phyloP scores from a whole-genome alignment of 2,113 vertebrate genomes.

The Myodes glareolus region DNA sequence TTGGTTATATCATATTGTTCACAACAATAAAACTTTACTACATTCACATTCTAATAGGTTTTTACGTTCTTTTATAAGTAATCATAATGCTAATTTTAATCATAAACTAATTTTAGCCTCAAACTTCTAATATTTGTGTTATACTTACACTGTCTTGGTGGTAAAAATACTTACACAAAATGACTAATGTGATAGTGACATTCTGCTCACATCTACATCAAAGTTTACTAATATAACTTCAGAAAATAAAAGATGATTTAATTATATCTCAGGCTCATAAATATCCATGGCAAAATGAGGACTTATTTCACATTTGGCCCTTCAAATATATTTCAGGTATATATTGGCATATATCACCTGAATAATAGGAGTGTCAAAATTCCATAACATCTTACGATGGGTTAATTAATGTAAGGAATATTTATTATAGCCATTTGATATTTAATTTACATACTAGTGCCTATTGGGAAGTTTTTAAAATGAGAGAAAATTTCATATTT shows the following conservation, averaged over 20 bases:
- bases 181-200: neutral
- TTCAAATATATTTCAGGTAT: slow-evolving; percentile 8
- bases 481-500: neutral
- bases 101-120: slow-evolving; percentile 21
- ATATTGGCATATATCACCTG: neutral
- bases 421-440: neutral
- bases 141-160: neutral
- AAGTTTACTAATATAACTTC: neutral
- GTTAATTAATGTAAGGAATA: slow-evolving; percentile 22
- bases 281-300: neutral
- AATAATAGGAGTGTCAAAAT: slow-evolving; percentile 31
- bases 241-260: neutral
- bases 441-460: neutral
- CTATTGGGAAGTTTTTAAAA: neutral
- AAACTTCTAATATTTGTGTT: neutral
- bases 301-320: neutral
- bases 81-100: neutral
- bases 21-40: neutral
- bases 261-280: neutral
- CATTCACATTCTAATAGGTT: neutral
- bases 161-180: neutral
- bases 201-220: neutral
- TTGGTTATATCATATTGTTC: neutral
- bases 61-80: neutral
- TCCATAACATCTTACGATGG: neutral